These are phyloP conservation scores for Helarctos malayanus DNA, from an alignment of 2,797 vertebrate genomes.

Conservation along the genomic window DNA sequence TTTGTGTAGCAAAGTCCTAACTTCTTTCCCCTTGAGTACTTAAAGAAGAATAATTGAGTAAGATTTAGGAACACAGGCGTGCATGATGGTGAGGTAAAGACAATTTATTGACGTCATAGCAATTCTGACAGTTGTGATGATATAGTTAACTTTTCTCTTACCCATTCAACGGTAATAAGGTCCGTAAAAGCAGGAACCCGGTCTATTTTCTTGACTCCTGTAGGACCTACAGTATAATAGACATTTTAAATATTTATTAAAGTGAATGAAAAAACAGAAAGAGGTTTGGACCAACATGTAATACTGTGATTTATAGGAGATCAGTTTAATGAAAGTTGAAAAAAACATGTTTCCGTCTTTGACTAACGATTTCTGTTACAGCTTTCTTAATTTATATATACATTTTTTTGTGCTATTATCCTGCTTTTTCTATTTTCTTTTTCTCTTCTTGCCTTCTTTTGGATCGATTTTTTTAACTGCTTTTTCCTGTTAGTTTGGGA, in stretches of 20 bases:
- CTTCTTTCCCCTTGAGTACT: not conserved
- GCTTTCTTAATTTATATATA: not conserved
- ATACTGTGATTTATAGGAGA: not conserved
- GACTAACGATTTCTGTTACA: not conserved
- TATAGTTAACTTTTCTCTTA: not conserved
- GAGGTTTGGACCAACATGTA: not conserved
- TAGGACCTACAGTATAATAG: not conserved
- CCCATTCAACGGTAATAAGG: not conserved
- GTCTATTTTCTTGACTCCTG: not conserved
- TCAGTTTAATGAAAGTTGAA: not conserved
- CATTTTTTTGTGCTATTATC: not conserved
- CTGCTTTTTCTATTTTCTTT: not conserved
- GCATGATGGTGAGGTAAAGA: not conserved
- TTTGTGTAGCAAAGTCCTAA: not conserved
- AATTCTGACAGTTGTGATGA: not conserved
- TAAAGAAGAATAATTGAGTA: not conserved
- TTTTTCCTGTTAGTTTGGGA: conserved; percentile 17
- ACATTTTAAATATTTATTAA: not conserved
- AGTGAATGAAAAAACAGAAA: not conserved
- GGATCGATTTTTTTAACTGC: not conserved
- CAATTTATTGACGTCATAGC: not conserved
- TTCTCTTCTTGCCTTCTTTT: not conserved
- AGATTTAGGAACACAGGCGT: not conserved
- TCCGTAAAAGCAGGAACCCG: not conserved
- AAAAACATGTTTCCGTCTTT: not conserved